These are phyloP conservation scores for Sarcoramphus papa DNA, from an alignment of 2,797 vertebrate species.

Conservation along the genomic window DNA sequence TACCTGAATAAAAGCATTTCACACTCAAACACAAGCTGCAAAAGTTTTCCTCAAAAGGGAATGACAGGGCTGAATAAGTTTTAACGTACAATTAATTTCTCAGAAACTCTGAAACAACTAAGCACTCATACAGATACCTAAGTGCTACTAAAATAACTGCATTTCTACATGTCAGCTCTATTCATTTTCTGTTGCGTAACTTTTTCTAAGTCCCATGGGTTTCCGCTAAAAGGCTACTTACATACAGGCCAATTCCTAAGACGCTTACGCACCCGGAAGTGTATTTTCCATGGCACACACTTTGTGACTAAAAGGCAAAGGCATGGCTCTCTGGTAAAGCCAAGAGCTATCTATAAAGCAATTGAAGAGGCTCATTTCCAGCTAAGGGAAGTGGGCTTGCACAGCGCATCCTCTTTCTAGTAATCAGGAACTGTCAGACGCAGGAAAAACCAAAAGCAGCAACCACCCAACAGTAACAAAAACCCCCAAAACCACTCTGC, in stretches of 20 bases:
- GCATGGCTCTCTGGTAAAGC: not conserved
- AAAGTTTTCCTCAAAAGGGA: not conserved
- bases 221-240: not conserved
- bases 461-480: not conserved
- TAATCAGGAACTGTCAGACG: constrained; percentile 3
- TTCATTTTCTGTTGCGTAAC: not conserved
- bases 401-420: not conserved
- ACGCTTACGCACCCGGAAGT: not conserved
- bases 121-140: not conserved
- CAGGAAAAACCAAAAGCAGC: not conserved
- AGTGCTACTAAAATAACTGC: not conserved
- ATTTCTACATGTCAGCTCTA: not conserved
- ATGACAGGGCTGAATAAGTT: not conserved
- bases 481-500: not conserved
- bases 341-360: not conserved
- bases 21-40: not conserved
- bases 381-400: not conserved
- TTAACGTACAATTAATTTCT: not conserved
- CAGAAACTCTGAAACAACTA: not conserved
- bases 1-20: not conserved
- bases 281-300: not conserved
- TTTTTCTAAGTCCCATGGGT: not conserved
- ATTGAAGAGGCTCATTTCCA: not conserved
- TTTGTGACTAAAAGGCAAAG: constrained; percentile 45
- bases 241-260: not conserved